These are phyloP conservation scores for Poecilia gillii DNA, from an alignment of 2,797 vertebrate species.

Conservation along the genomic window DNA sequence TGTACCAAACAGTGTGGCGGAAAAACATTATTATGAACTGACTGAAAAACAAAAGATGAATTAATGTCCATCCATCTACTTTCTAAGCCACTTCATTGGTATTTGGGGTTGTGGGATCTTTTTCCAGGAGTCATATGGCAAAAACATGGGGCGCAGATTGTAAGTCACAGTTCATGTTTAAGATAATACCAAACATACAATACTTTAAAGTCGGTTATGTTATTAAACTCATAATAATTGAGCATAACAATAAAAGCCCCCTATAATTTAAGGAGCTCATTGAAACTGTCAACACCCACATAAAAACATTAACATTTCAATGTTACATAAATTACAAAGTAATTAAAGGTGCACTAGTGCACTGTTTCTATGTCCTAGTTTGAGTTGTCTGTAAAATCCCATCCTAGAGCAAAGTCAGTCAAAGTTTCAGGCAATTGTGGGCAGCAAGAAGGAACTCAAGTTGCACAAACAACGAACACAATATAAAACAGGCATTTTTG, in stretches of 20 bases:
- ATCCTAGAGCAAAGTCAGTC: constrained; percentile 23
- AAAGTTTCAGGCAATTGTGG: constrained; percentile 35
- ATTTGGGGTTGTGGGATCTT: not conserved
- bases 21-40: not conserved
- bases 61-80: not conserved
- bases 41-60: not conserved
- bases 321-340: not conserved
- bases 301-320: not conserved
- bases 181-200: not conserved
- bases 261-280: not conserved
- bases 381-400: constrained; percentile 10
- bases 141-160: not conserved
- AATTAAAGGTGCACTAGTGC: not conserved
- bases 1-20: not conserved
- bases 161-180: not conserved
- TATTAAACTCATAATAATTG: not conserved
- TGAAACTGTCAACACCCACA: not conserved
- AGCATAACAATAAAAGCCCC: not conserved
- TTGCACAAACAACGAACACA: constrained; percentile 47
- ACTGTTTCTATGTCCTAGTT: not conserved
- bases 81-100: not conserved
- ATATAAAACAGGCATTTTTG: constrained; percentile 55
- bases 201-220: not conserved
- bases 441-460: constrained; percentile 30
- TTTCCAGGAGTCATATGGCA: not conserved